Evolutionary conservation across 2,888 invertebrate genomes (phyloP), one percentile per base, ranked within the genome.

Genomic region (Lycocerus yunnanus): DNA sequence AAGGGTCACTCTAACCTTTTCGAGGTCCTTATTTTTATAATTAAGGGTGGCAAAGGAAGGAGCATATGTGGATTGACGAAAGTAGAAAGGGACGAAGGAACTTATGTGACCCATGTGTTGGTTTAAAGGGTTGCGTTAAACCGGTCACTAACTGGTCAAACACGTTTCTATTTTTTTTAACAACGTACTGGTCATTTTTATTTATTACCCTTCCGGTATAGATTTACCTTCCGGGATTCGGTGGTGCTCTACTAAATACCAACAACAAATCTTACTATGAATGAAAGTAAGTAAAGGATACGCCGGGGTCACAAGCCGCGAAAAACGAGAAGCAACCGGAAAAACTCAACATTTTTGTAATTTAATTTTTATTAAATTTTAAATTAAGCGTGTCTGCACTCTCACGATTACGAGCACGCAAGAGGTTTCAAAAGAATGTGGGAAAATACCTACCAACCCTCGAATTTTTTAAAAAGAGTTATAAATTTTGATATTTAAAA

Each of bases 81-180:
- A 60, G 16, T 43, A 60, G 69, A 73, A 43, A 74, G 58, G 65
- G 76, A 76, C 68, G 27, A 65, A 65, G 43, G 15, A 9, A 21
- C 14, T 18, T 24, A n/a, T 58, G 70, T 69, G 14, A 43, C 27
- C 27, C 24, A 14, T 58, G 60, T 16, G 16, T 69, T 69, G 10
- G 15, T 18, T 63, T 68, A 59, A 66, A 65, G 76, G 73, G 58
- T 68, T 66, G 58, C 18, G n/a, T 63, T 13, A 68, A 76, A 77
- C 80, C 79, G 82, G 83, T 82, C 82, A 82, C 78, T 77, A 83
- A 86, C 87, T 86, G 87, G 87, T 86, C 87, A 86, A 86, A 87
- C 87, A 80, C 81, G 86, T 87, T 86, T 84, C 82, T 16, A 80
- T 81, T 83, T 83, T 83, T 84, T 81, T 78, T 73, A 69, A 77